A percentile compares a stretch with the other conserved stretches of the same genome.
These are phyloP conservation scores for Cathartes aura DNA, from an alignment of 2,113 vertebrate genomes.

Conservation along the genomic window DNA sequence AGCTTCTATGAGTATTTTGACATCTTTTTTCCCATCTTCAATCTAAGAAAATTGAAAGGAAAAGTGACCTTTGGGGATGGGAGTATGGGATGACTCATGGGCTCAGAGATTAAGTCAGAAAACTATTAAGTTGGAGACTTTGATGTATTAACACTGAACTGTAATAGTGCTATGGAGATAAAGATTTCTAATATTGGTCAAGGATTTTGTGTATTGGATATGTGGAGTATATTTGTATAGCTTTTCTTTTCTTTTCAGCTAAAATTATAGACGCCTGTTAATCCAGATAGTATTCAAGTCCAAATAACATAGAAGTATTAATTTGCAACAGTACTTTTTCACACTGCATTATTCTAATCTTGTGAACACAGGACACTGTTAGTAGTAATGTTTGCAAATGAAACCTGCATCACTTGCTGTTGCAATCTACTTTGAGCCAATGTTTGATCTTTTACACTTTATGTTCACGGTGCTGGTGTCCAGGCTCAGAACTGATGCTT, in stretches of 20 bases:
- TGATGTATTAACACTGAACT: not conserved
- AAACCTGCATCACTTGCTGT: not conserved
- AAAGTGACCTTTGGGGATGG: not conserved
- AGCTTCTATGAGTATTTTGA: not conserved
- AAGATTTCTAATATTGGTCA: not conserved
- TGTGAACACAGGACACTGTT: not conserved
- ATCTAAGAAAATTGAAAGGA: not conserved
- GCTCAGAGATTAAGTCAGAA: not conserved
- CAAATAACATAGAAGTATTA: not conserved
- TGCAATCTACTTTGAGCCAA: not conserved
- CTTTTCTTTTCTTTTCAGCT: not conserved
- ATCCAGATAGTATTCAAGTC: not conserved
- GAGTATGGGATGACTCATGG: not conserved
- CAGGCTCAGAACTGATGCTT: not conserved
- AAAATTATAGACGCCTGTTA: not conserved
- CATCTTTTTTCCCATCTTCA: not conserved
- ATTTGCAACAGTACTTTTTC: not conserved
- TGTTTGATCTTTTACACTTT: not conserved
- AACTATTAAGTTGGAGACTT: not conserved
- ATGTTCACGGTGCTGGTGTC: not conserved
- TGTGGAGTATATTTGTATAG: not conserved
- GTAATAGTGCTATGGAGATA: not conserved
- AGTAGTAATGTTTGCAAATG: not conserved
- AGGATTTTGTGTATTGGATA: not conserved
- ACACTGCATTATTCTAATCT: not conserved